Evolutionary conservation across 2,113 vertebrate species (phyloP).

Genomic region (Electrona antarctica): DNA sequence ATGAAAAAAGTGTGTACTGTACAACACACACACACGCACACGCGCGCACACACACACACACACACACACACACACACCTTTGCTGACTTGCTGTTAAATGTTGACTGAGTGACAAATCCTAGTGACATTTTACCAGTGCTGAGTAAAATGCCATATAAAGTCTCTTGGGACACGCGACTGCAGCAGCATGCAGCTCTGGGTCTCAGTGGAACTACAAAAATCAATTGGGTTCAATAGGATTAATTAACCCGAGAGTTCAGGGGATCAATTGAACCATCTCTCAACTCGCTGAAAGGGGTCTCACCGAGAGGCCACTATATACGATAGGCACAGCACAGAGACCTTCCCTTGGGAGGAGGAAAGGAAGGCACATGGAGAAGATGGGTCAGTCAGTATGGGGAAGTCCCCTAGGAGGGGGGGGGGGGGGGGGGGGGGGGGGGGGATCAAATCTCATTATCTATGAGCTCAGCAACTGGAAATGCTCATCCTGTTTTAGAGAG

Average conservation of each 20-base stretch:
- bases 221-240: constrained; percentile 64
- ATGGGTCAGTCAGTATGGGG: constrained; percentile 32
- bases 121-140: constrained; percentile 16
- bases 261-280: constrained; percentile 70
- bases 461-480: constrained; percentile 76
- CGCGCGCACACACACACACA: neutral
- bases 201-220: constrained; percentile 54
- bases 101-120: constrained; percentile 1
- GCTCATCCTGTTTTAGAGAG: constrained; percentile 63
- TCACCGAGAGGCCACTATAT: constrained; percentile 23
- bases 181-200: neutral
- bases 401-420: constrained; percentile 59
- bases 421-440: constrained; percentile 31
- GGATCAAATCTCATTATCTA: constrained; percentile 70
- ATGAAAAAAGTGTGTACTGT: neutral
- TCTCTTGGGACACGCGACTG: constrained; percentile 16
- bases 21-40: neutral
- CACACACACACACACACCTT: no score
- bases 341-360: constrained; percentile 53
- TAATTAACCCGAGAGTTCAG: constrained; percentile 69
- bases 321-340: constrained; percentile 26
- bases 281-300: constrained; percentile 51
- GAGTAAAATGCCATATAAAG: constrained; percentile 22
- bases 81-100: neutral
- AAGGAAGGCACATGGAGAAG: constrained; percentile 38